Conservation (phyloP, 2,888 invertebrate species). For the Dynastes grantii region DNA sequence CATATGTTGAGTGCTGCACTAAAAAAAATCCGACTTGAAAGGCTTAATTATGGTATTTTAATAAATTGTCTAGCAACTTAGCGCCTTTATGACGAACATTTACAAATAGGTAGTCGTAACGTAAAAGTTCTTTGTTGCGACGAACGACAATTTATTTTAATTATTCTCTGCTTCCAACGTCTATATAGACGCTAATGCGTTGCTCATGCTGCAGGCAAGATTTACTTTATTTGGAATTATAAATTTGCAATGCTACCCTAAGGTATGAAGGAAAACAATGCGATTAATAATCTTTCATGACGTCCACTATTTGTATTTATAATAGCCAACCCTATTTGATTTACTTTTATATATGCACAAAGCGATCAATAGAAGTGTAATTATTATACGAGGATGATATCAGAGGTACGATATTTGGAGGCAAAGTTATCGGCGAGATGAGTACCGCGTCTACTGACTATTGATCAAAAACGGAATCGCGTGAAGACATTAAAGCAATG, state of each 20-base stretch:
- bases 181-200: neutral
- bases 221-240: neutral
- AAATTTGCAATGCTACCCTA: neutral
- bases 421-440: too few species aligned
- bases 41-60: conserved; percentile 5
- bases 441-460: too few species aligned
- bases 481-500: too few species aligned
- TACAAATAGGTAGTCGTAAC: neutral
- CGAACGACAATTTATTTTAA: conserved; percentile 8
- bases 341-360: neutral
- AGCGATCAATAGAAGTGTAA: too few species aligned
- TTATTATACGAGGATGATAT: too few species aligned
- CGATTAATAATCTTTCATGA: neutral
- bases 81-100: neutral
- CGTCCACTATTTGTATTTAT: neutral
- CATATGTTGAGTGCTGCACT: too few species aligned
- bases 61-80: neutral
- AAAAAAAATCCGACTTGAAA: too few species aligned
- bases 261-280: neutral
- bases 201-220: neutral
- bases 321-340: neutral
- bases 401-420: too few species aligned
- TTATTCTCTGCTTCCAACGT: neutral
- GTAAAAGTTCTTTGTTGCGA: neutral
- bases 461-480: too few species aligned